Percentiles rank a stretch among this genome's conserved stretches.
Evolutionary conservation across 1,140 invertebrate genomes (phyloP).

Genomic region (Vollenhovia emeryi): DNA sequence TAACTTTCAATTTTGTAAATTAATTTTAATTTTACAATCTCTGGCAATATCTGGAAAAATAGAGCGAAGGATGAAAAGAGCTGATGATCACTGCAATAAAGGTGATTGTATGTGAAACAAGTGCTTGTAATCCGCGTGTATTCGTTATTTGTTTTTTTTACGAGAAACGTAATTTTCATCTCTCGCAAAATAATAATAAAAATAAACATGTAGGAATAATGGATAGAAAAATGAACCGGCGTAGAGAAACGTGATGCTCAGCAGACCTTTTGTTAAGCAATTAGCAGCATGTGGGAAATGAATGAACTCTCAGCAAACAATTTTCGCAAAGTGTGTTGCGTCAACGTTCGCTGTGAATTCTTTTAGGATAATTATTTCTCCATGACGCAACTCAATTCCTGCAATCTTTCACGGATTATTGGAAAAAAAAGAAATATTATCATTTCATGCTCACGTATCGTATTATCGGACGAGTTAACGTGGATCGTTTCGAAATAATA

Average conservation of each 20-base stretch:
- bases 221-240: neutral
- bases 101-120: neutral
- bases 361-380: neutral
- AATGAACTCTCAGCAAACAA: slow-evolving; percentile 20
- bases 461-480: neutral
- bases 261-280: slow-evolving; percentile 38
- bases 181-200: slow-evolving; percentile 1
- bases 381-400: neutral
- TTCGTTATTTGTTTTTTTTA: neutral
- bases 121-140: neutral
- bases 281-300: slow-evolving; percentile 26
- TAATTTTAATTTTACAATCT: neutral
- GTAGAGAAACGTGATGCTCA: neutral
- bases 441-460: neutral
- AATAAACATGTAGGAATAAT: neutral
- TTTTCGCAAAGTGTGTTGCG: neutral
- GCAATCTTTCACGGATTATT: slow-evolving; percentile 25
- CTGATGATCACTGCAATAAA: slow-evolving; percentile 5
- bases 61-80: neutral
- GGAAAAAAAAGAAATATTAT: slow-evolving; percentile 8
- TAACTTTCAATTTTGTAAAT: neutral
- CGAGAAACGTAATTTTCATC: neutral
- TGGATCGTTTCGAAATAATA: slow-evolving; percentile 10
- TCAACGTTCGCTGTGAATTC: neutral
- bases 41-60: neutral